Evolutionary conservation across 2,888 invertebrate species (phyloP).

Genomic region (Nesidiocoris tenuis): DNA sequence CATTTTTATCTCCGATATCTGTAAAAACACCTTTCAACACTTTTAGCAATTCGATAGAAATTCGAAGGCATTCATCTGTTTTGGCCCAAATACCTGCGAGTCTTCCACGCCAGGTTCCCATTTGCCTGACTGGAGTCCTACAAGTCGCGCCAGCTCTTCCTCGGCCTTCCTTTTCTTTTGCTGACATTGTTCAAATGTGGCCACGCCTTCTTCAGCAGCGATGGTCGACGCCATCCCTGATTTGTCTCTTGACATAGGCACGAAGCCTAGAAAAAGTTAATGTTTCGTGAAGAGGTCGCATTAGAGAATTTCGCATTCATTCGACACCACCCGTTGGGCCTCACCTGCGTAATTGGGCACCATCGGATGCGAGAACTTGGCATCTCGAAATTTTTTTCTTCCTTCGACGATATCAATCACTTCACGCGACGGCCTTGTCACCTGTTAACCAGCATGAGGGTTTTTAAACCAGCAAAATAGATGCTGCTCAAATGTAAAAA

Average conservation of each 20-base stretch:
- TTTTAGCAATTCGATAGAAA: too few relatives aligned
- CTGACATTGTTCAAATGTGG: slow-evolving; percentile 68
- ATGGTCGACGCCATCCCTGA: slow-evolving; percentile 72
- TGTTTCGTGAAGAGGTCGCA: neutral
- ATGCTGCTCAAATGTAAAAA: neutral
- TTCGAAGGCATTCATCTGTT: too few relatives aligned
- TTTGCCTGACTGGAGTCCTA: slow-evolving; percentile 63
- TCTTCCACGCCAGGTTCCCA: slow-evolving; percentile 58
- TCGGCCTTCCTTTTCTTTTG: slow-evolving; percentile 61
- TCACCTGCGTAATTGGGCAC: slow-evolving; percentile 73
- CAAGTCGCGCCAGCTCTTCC: slow-evolving; percentile 62
- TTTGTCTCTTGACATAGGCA: slow-evolving; percentile 66
- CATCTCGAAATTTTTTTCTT: slow-evolving; percentile 65
- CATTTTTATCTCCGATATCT: too few relatives aligned
- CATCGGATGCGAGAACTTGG: slow-evolving; percentile 68
- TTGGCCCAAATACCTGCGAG: slow-evolving; percentile 36
- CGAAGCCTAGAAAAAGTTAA: slow-evolving; percentile 61
- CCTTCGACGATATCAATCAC: slow-evolving; percentile 68
- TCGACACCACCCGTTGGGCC: too few relatives aligned
- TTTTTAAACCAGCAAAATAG: neutral
- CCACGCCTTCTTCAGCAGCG: slow-evolving; percentile 69
- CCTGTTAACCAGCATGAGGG: slow-evolving; percentile 1
- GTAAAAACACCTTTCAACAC: too few relatives aligned
- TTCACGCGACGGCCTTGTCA: slow-evolving; percentile 60
- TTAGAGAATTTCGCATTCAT: too few relatives aligned